A percentile compares a stretch with the other conserved stretches of the same genome.
These are phyloP conservation scores for Drosophila pegasa DNA, from an alignment of 2,888 invertebrate genomes.

Conservation along the genomic window DNA sequence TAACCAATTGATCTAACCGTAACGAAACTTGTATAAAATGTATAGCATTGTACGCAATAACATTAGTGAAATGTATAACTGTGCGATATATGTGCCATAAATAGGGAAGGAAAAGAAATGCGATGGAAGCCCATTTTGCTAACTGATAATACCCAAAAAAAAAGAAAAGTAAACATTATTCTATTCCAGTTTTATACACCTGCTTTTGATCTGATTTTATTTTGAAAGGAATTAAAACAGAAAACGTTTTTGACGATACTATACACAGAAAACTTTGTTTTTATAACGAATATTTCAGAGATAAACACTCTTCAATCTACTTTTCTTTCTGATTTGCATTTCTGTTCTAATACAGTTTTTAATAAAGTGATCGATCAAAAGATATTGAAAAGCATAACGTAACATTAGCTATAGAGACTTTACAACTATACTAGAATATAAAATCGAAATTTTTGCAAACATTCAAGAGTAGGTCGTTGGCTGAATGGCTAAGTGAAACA, in stretches of 20 bases:
- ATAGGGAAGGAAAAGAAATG: slow-evolving; percentile 16
- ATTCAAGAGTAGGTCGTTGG: slow-evolving; percentile 48
- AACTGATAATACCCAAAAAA: neutral
- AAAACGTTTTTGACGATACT: neutral
- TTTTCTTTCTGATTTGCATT: slow-evolving; percentile 11
- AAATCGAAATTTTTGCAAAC: slow-evolving; percentile 42
- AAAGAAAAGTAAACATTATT: slow-evolving; percentile 33
- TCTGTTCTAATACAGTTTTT: slow-evolving; percentile 37
- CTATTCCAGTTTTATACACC: slow-evolving; percentile 9
- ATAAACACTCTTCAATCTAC: slow-evolving; percentile 1
- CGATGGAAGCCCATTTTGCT: neutral
- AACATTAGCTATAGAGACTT: slow-evolving; percentile 53
- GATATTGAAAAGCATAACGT: slow-evolving; percentile 63
- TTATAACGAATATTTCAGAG: neutral
- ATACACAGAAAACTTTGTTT: slow-evolving; percentile 48
- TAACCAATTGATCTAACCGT: slow-evolving; percentile 33
- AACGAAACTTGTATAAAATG: slow-evolving; percentile 52
- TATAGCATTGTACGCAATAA: slow-evolving; percentile 38
- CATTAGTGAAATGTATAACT: slow-evolving; percentile 38
- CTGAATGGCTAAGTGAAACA: slow-evolving; percentile 44
- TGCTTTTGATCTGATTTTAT: slow-evolving; percentile 4
- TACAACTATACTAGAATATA: slow-evolving; percentile 39
- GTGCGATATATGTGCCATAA: slow-evolving; percentile 77
- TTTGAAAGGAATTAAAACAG: slow-evolving; percentile 13
- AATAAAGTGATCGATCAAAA: slow-evolving; percentile 73